Conservation (phyloP, 2,113 vertebrate species). For the Etia nguti region DNA sequence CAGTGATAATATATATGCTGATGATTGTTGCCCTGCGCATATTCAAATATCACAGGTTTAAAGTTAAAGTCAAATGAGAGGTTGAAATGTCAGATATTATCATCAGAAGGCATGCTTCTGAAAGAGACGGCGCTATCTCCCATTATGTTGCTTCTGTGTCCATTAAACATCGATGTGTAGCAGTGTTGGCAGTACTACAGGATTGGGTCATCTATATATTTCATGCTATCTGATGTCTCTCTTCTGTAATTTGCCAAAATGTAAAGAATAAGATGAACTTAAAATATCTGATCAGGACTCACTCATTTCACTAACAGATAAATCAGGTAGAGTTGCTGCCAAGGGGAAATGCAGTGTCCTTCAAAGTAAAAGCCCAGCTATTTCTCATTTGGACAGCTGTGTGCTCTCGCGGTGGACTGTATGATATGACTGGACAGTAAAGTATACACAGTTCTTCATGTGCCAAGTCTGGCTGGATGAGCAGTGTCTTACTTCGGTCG, state of each 20-base stretch:
- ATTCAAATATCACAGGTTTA: background rate
- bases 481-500: background rate
- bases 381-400: background rate
- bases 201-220: background rate
- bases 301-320: background rate
- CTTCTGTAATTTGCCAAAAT: background rate
- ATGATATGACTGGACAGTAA: background rate
- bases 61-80: background rate
- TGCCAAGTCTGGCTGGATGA: background rate
- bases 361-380: background rate
- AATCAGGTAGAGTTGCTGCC: background rate
- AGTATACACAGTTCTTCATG: background rate
- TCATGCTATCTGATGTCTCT: background rate
- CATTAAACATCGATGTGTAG: background rate
- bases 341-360: background rate
- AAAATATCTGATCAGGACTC: background rate
- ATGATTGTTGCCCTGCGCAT: background rate
- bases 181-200: background rate
- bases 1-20: background rate
- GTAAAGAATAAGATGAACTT: background rate
- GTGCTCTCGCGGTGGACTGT: background rate
- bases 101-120: rapidly evolving
- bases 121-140: background rate
- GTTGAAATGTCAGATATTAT: background rate
- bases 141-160: background rate